phyloP scores from a whole-genome alignment of 2,888 invertebrate species.

The Operophtera brumata region DNA sequence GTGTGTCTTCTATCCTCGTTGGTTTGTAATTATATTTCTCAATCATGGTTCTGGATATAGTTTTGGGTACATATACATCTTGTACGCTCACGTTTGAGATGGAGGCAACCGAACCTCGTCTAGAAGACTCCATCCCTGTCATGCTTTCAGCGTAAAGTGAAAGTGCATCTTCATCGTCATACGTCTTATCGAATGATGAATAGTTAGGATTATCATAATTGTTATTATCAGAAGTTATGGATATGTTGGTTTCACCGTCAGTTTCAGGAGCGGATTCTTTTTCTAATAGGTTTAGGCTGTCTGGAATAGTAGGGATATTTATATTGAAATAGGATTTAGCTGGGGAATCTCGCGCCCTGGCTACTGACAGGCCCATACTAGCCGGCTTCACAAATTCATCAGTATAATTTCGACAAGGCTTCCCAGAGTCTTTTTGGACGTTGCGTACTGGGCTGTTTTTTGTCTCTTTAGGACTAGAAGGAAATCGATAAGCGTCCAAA shows the following conservation, averaged over 20 bases:
- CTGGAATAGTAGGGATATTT: not conserved
- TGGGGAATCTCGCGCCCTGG: not conserved
- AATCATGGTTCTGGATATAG: not conserved
- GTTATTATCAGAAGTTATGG: conserved; percentile 9
- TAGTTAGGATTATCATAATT: too few species aligned
- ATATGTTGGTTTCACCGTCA: not conserved
- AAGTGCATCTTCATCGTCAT: conserved; percentile 63
- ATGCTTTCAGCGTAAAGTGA: conserved; percentile 69
- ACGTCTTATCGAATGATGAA: conserved; percentile 32
- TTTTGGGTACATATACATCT: conserved; percentile 2
- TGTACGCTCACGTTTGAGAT: conserved; percentile 1
- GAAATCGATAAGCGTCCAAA: not conserved
- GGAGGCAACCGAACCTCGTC: not conserved
- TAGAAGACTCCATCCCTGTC: conserved; percentile 55
- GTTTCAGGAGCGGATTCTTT: not conserved
- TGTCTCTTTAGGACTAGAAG: not conserved
- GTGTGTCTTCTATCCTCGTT: conserved; percentile 3
- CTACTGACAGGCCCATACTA: not conserved
- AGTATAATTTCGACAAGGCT: not conserved
- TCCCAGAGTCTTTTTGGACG: not conserved
- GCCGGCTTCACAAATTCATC: not conserved
- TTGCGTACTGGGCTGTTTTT: not conserved
- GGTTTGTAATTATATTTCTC: conserved; percentile 14
- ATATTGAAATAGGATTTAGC: not conserved
- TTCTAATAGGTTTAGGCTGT: not conserved